These are phyloP conservation scores for Bombycilla garrulus DNA, from an alignment of 2,113 vertebrate species.

Conservation along the genomic window DNA sequence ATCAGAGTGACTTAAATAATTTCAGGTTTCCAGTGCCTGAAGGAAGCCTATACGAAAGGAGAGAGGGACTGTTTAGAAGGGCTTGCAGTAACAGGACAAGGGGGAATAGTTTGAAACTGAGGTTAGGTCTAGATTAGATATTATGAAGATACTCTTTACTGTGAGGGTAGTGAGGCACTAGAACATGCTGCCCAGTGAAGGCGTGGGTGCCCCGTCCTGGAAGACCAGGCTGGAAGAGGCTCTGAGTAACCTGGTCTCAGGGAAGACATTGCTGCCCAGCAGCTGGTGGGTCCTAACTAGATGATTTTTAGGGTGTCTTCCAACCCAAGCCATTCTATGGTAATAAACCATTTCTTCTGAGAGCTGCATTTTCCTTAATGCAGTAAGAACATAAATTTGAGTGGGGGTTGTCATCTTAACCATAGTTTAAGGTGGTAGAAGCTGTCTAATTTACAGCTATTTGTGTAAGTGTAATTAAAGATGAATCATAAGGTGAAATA, in stretches of 20 bases:
- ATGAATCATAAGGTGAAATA: neutral
- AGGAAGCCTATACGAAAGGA: neutral
- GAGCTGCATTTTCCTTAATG: neutral
- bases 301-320: neutral
- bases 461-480: neutral
- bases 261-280: neutral
- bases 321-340: neutral
- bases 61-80: neutral
- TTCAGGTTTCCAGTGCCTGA: neutral
- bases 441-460: neutral
- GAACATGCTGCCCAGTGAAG: rapidly evolving
- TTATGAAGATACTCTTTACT: neutral
- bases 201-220: neutral
- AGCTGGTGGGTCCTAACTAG: neutral
- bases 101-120: neutral
- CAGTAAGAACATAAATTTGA: neutral
- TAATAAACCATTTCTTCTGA: neutral
- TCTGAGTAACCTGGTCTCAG: neutral
- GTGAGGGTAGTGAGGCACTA: neutral
- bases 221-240: neutral
- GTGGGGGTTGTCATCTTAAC: neutral
- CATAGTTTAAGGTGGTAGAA: neutral
- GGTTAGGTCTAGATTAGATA: neutral
- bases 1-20: neutral
- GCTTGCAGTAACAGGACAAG: neutral